Conservation (phyloP, 2,888 invertebrate species). For the Euplexia lucipara region DNA sequence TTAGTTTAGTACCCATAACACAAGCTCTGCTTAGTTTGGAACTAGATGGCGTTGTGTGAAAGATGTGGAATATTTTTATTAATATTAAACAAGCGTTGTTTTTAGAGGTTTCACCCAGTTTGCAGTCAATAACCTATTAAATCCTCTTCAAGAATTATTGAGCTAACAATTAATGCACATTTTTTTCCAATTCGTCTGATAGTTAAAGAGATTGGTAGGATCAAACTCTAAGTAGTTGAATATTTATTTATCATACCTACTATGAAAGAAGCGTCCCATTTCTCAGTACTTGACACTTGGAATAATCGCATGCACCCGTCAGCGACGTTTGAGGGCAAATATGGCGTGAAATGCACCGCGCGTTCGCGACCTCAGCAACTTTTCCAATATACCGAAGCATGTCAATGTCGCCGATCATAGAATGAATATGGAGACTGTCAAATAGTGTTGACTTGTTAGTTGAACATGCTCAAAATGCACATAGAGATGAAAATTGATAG, state of each 20-base stretch:
- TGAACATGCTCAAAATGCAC: conserved; percentile 14
- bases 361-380: conserved; percentile 64
- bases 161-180: too few species aligned
- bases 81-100: too few species aligned
- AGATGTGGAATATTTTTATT: too few species aligned
- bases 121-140: too few species aligned
- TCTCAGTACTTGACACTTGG: conserved; percentile 15
- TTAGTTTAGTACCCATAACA: too few species aligned
- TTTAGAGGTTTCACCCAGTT: too few species aligned
- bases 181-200: accelerated
- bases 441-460: neutral
- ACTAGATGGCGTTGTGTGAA: too few species aligned
- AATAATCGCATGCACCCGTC: conserved; percentile 63
- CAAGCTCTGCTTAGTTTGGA: too few species aligned
- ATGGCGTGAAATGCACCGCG: conserved; percentile 67
- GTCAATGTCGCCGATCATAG: conserved; percentile 38
- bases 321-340: conserved; percentile 54
- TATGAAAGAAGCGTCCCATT: conserved; percentile 19
- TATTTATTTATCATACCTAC: too few species aligned
- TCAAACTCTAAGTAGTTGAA: too few species aligned
- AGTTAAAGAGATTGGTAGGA: too few species aligned
- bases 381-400: conserved; percentile 67
- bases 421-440: conserved; percentile 21
- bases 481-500: neutral
- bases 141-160: too few species aligned